These are phyloP conservation scores for Ailurus styani DNA, from an alignment of 2,113 vertebrate genomes.

Conservation along the genomic window DNA sequence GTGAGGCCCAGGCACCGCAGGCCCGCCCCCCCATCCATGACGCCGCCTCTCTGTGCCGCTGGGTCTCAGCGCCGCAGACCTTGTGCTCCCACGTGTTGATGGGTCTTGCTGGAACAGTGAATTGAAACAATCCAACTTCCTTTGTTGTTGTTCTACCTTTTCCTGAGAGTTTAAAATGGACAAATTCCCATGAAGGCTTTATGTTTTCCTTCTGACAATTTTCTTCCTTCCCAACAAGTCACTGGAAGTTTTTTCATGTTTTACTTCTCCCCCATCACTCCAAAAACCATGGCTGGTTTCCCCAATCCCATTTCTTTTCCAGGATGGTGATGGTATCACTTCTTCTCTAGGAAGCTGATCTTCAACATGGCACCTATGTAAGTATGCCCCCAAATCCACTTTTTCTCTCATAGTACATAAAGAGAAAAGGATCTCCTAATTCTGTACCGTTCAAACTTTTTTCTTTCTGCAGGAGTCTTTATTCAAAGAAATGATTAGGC, in stretches of 20 bases:
- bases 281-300: not conserved
- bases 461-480: not conserved
- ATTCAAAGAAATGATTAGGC: not conserved
- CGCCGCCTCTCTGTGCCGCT: accelerated
- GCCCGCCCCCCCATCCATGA: not conserved
- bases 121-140: not conserved
- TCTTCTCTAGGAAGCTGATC: not conserved
- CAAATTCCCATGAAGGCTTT: not conserved
- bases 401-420: not conserved
- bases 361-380: not conserved
- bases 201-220: not conserved
- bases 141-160: not conserved
- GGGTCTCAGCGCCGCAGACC: not conserved
- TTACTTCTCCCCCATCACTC: not conserved
- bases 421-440: not conserved
- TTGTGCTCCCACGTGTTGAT: not conserved
- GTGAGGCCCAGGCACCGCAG: accelerated
- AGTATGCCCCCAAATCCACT: not conserved
- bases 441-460: not conserved
- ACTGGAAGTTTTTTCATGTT: not conserved
- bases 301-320: not conserved
- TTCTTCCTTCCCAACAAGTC: not conserved
- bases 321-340: accelerated
- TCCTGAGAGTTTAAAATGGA: not conserved
- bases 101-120: not conserved